Conservation (phyloP, 2,797 vertebrate genomes). For the Molossus alvarezi region DNA sequence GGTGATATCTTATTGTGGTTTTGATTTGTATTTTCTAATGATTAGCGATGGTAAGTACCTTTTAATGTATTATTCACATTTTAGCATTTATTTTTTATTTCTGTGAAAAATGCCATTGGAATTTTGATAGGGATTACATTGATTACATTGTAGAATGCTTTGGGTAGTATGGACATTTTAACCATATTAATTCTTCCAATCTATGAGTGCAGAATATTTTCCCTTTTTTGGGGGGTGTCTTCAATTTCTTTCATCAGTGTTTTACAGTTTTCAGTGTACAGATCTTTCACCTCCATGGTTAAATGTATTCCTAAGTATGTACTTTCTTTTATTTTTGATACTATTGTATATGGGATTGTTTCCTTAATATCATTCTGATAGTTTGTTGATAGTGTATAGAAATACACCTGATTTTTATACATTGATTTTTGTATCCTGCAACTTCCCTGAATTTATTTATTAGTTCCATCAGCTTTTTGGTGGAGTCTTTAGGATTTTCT, state of each 20-base stretch:
- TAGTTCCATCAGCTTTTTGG: background rate
- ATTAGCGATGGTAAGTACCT: background rate
- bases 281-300: background rate
- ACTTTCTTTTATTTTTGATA: background rate
- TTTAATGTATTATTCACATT: background rate
- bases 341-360: background rate
- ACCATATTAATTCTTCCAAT: background rate
- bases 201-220: background rate
- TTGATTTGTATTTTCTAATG: constrained; percentile 6
- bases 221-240: background rate
- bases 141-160: background rate
- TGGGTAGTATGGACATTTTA: background rate
- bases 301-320: background rate
- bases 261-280: background rate
- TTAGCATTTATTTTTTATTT: background rate
- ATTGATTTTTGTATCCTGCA: constrained; percentile 5
- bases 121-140: background rate
- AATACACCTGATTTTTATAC: background rate
- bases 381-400: background rate
- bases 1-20: background rate
- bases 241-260: background rate
- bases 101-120: background rate
- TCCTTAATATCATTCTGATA: background rate
- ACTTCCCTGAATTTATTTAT: background rate
- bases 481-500: background rate